These are phyloP conservation scores for Orchesella flavescens DNA, from an alignment of 2,888 invertebrate genomes.

Conservation along the genomic window DNA sequence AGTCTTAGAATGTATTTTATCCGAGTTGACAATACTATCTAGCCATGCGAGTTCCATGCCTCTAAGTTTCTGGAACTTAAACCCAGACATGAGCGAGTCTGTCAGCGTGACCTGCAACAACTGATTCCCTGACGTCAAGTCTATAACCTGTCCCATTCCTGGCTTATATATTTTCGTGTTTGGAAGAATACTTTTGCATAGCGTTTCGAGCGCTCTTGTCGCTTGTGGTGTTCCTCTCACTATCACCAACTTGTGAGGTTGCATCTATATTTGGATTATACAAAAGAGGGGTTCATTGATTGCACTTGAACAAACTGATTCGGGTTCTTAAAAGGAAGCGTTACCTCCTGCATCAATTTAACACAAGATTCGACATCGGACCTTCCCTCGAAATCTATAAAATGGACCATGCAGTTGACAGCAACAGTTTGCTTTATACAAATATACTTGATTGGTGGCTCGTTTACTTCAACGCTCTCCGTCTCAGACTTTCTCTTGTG, in stretches of 20 bases:
- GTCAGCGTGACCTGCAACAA: constrained; percentile 57
- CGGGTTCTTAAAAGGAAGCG: background rate
- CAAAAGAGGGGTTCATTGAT: background rate
- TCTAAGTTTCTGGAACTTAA: constrained; percentile 51
- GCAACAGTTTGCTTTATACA: constrained; percentile 39
- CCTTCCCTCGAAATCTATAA: constrained; percentile 66
- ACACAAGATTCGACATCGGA: constrained; percentile 57
- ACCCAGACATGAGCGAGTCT: constrained; percentile 48
- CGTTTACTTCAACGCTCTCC: background rate
- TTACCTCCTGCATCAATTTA: constrained; percentile 57
- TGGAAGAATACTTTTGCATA: constrained; percentile 59
- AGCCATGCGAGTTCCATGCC: constrained; percentile 61
- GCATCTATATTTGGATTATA: constrained; percentile 44
- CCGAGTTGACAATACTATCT: constrained; percentile 1
- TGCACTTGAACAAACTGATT: background rate
- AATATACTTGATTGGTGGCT: constrained; percentile 47
- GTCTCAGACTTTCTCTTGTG: constrained; percentile 19
- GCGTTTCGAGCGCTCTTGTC: constrained; percentile 47
- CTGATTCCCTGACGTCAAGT: constrained; percentile 55
- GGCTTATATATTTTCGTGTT: constrained; percentile 49
- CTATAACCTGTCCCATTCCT: constrained; percentile 35
- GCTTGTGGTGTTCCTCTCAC: constrained; percentile 54
- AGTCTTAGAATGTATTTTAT: constrained; percentile 12
- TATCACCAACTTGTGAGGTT: constrained; percentile 58
- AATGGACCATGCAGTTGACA: constrained; percentile 57